These are phyloP conservation scores for Elgaria multicarinata DNA, from an alignment of 2,113 vertebrate genomes.

Conservation along the genomic window DNA sequence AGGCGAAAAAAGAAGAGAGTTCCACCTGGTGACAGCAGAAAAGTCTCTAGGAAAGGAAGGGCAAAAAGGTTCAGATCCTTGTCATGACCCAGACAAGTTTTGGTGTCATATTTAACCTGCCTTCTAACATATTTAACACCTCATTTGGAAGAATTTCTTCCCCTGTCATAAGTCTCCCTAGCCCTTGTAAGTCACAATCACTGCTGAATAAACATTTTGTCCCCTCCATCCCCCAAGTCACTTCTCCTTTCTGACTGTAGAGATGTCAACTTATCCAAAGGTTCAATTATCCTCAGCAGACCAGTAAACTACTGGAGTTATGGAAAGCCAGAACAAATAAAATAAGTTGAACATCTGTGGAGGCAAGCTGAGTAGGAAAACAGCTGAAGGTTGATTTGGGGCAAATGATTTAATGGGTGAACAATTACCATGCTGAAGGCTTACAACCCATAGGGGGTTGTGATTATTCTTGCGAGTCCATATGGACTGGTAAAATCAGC, in stretches of 20 bases:
- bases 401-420: not conserved
- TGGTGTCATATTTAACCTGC: not conserved
- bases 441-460: not conserved
- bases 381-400: not conserved
- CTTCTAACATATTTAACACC: not conserved
- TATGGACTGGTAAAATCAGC: not conserved
- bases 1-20: no score
- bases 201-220: not conserved
- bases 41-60: no score
- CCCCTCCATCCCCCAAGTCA: not conserved
- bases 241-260: not conserved
- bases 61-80: no score
- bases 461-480: not conserved
- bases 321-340: constrained; percentile 5
- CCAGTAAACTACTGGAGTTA: not conserved
- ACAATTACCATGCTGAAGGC: not conserved
- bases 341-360: not conserved
- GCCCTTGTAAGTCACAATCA: not conserved
- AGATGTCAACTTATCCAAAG: not conserved
- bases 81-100: not conserved
- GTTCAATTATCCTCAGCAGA: not conserved
- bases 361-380: not conserved
- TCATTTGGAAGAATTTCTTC: not conserved
- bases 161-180: not conserved
- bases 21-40: no score